Evolutionary conservation across 2,888 invertebrate genomes (phyloP).

Genomic region (Drosophila gaucha): DNA sequence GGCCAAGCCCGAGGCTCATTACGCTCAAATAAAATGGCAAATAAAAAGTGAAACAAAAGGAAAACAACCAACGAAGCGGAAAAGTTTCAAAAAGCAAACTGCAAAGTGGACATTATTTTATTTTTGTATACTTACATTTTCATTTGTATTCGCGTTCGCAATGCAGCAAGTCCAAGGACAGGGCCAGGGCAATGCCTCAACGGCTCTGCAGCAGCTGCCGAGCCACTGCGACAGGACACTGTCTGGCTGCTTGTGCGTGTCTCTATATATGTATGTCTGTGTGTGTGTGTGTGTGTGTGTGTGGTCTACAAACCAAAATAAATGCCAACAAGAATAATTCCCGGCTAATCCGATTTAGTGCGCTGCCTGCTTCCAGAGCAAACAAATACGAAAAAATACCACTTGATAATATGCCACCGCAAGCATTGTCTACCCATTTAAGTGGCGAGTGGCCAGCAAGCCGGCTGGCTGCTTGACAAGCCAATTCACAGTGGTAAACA

Average conservation of each 20-base stretch:
- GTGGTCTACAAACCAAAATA: slow-evolving; percentile 57
- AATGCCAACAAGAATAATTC: slow-evolving; percentile 80
- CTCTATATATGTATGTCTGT: neutral
- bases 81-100: slow-evolving; percentile 56
- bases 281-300: slow-evolving; percentile 14
- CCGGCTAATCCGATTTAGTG: slow-evolving; percentile 76
- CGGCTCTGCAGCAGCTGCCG: slow-evolving; percentile 14
- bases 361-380: slow-evolving; percentile 40
- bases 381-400: slow-evolving; percentile 18
- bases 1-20: slow-evolving; percentile 46
- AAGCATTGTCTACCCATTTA: slow-evolving; percentile 46
- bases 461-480: slow-evolving; percentile 22
- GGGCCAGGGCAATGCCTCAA: slow-evolving; percentile 42
- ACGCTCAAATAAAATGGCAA: slow-evolving; percentile 46
- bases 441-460: slow-evolving; percentile 33
- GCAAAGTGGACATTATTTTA: slow-evolving; percentile 66
- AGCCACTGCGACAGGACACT: slow-evolving; percentile 28
- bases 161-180: slow-evolving; percentile 47
- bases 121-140: slow-evolving; percentile 47
- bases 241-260: slow-evolving; percentile 1
- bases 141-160: slow-evolving; percentile 26
- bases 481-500: slow-evolving; percentile 51
- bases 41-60: slow-evolving; percentile 24
- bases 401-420: slow-evolving; percentile 61
- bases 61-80: slow-evolving; percentile 12